These are phyloP conservation scores for Lanistes nyassanus DNA, from an alignment of 1,140 invertebrate species.

Conservation along the genomic window DNA sequence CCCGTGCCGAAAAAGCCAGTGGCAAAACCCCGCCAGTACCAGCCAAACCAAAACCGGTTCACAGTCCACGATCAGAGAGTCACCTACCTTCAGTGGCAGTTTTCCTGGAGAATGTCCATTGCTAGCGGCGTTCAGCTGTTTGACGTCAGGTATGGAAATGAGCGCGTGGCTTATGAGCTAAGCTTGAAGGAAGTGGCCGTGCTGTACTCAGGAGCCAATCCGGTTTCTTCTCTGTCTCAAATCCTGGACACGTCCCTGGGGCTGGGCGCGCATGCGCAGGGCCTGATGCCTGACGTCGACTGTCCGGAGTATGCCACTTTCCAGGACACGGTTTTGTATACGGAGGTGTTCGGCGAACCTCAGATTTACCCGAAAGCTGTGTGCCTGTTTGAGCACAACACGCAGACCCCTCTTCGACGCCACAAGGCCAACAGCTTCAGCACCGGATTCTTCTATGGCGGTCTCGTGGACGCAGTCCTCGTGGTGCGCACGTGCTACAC, in stretches of 20 bases:
- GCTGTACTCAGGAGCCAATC: constrained; percentile 46
- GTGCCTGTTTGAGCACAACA: constrained; percentile 61
- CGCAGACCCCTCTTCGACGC: constrained; percentile 42
- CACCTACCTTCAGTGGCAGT: constrained; percentile 47
- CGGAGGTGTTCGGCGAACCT: constrained; percentile 18
- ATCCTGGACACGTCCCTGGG: constrained; percentile 40
- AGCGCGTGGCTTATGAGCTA: constrained; percentile 52
- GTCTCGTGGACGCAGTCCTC: constrained; percentile 42
- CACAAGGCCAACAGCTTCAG: constrained; percentile 32
- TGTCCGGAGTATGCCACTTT: constrained; percentile 50
- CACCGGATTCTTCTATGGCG: constrained; percentile 36
- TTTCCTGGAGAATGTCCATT: constrained; percentile 43
- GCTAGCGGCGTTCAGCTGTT: constrained; percentile 42
- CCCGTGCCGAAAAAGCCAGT: constrained; percentile 25
- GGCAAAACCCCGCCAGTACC: constrained; percentile 28
- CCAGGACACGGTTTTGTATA: constrained; percentile 29
- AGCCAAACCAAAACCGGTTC: constrained; percentile 45
- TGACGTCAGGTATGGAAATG: constrained; percentile 39
- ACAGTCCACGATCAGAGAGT: constrained; percentile 37
- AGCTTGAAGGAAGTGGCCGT: constrained; percentile 53
- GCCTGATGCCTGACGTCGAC: constrained; percentile 48
- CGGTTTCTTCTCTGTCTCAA: constrained; percentile 36
- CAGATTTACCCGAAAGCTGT: constrained; percentile 33
- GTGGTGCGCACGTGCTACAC: constrained; percentile 46
- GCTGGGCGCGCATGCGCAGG: constrained; percentile 32